Conservation (phyloP, 2,888 invertebrate genomes). For the Heteromyza rotundicornis region DNA sequence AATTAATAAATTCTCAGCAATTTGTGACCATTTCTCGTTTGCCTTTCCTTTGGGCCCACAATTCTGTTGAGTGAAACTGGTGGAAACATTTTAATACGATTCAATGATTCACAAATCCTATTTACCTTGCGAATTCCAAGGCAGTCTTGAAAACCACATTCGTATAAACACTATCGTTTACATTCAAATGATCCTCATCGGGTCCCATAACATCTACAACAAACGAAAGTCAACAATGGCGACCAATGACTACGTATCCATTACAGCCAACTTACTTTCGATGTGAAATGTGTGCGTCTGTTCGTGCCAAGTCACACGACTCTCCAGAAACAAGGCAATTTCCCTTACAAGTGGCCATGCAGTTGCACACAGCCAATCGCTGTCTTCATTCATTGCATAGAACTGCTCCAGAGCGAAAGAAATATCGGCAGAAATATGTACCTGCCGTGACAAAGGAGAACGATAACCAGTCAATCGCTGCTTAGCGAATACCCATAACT, state of each 20-base stretch:
- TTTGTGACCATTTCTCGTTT: slow-evolving; percentile 51
- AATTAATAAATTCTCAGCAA: slow-evolving; percentile 65
- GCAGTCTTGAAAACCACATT: slow-evolving; percentile 68
- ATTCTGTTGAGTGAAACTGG: slow-evolving; percentile 25
- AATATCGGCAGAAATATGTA: slow-evolving; percentile 69
- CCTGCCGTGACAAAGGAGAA: too few species aligned
- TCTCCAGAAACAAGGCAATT: slow-evolving; percentile 69
- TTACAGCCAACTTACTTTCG: slow-evolving; percentile 60
- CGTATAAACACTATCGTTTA: slow-evolving; percentile 68
- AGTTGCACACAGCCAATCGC: slow-evolving; percentile 55
- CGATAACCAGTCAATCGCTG: too few species aligned
- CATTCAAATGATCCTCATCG: slow-evolving; percentile 68
- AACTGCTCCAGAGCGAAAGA: slow-evolving; percentile 63
- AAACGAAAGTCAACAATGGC: not conserved
- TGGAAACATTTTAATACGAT: not conserved
- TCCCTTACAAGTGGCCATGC: slow-evolving; percentile 67
- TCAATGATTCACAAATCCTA: not conserved
- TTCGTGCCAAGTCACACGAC: slow-evolving; percentile 65
- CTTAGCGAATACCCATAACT: too few species aligned
- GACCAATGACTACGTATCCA: not conserved
- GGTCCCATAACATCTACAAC: slow-evolving; percentile 69
- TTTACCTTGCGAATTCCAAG: slow-evolving; percentile 67
- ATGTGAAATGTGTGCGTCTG: slow-evolving; percentile 65
- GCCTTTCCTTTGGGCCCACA: slow-evolving; percentile 29
- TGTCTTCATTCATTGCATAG: slow-evolving; percentile 46